These are phyloP conservation scores for Oxygymnocypris stewartii DNA, from an alignment of 2,113 vertebrate genomes.

Conservation along the genomic window DNA sequence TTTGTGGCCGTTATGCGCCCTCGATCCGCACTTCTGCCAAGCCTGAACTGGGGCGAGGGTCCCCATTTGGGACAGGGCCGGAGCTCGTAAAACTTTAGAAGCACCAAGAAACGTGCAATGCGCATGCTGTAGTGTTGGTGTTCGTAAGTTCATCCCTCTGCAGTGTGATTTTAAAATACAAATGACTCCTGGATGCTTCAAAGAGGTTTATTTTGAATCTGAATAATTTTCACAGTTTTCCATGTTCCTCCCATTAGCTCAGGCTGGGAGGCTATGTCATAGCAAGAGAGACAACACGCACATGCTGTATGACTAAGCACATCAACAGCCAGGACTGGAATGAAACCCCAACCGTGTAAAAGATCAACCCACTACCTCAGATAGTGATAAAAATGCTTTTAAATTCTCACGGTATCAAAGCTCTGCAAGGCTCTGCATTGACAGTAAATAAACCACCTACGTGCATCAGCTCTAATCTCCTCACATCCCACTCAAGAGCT, in stretches of 20 bases:
- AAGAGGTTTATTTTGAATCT: not conserved
- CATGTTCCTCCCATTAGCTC: not conserved
- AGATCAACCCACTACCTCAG: conserved; percentile 29
- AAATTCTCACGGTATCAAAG: conserved; percentile 33
- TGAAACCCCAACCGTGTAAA: conserved; percentile 3
- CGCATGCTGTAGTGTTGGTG: not conserved
- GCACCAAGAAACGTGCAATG: not conserved
- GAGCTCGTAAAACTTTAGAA: not conserved
- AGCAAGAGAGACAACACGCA: not conserved
- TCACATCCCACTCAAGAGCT: conserved; percentile 33
- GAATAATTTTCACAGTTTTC: conserved; percentile 2
- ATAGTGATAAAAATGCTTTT: conserved; percentile 35
- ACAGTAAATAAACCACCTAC: conserved; percentile 35
- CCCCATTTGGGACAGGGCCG: too few species aligned
- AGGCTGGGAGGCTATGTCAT: not conserved
- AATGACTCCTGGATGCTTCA: not conserved
- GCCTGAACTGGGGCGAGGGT: too few species aligned
- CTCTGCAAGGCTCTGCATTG: conserved; percentile 31
- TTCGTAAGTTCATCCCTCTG: not conserved
- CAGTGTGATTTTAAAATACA: not conserved
- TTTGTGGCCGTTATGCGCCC: too few species aligned
- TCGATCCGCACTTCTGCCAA: too few species aligned
- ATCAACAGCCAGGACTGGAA: conserved; percentile 25
- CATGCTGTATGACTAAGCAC: conserved; percentile 1
- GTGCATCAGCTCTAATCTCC: conserved; percentile 12